Percentiles rank a stretch among this genome's conserved stretches.
Evolutionary conservation across 1,140 invertebrate species (phyloP).

Genomic region (Drosophila rufa): DNA sequence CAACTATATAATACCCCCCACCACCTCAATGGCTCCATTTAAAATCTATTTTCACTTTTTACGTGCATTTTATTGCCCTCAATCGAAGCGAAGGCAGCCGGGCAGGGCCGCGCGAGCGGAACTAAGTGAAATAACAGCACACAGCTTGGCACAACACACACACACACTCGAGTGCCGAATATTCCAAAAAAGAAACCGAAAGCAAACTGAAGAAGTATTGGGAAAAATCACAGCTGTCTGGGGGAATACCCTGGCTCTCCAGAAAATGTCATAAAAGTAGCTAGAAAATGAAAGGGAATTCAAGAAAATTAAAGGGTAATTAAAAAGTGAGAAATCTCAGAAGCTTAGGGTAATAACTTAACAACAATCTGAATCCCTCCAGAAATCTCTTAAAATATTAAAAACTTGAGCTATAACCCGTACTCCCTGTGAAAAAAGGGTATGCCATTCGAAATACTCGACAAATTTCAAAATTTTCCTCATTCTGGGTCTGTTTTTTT

Average conservation of each 20-base stretch:
- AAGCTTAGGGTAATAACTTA: not conserved
- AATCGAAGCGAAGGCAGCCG: constrained; percentile 22
- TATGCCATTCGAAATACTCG: constrained; percentile 27
- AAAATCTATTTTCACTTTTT: constrained; percentile 43
- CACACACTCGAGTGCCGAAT: constrained; percentile 7
- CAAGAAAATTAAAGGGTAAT: not conserved
- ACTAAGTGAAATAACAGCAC: not conserved
- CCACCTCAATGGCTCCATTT: constrained; percentile 4
- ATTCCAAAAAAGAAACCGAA: constrained; percentile 13
- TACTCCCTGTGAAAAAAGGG: not conserved
- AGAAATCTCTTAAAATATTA: not conserved
- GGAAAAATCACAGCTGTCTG: not conserved
- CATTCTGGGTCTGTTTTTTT: constrained; percentile 14
- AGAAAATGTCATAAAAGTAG: not conserved
- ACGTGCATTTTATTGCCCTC: constrained; percentile 24
- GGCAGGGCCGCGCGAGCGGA: not conserved
- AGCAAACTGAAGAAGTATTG: not conserved
- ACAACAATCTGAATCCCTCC: too few relatives aligned
- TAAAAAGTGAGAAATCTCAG: not conserved
- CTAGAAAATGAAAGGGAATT: not conserved
- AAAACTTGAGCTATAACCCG: not conserved
- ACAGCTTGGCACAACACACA: not conserved
- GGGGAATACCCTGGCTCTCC: not conserved
- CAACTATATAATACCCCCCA: not conserved
- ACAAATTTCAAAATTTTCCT: constrained; percentile 29